Percentiles rank a stretch among this genome's conserved stretches.
Evolutionary conservation across 2,888 invertebrate species (phyloP).

Genomic region (Rapana venosa): DNA sequence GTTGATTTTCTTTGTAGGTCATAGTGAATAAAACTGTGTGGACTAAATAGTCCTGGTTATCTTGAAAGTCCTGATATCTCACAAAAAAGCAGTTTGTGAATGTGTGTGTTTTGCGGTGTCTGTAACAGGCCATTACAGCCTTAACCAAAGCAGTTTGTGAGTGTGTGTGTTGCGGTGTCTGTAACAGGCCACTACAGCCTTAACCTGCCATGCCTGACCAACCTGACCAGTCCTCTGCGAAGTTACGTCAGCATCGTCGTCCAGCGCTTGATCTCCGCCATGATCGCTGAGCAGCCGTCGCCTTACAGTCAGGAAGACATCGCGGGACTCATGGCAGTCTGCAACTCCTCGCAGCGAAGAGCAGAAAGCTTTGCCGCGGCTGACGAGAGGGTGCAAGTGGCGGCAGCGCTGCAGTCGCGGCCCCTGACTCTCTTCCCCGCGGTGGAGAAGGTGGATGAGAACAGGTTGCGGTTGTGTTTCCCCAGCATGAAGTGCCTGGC

Average conservation of each 20-base stretch:
- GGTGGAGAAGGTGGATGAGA: constrained; percentile 61
- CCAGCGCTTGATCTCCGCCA: constrained; percentile 65
- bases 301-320: constrained; percentile 63
- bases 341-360: constrained; percentile 8
- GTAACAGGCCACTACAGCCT: constrained; percentile 60
- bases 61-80: no score
- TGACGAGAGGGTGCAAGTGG: constrained; percentile 57
- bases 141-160: no score
- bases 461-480: constrained; percentile 42
- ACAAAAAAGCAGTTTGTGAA: no score
- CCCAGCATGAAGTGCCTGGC: constrained; percentile 49
- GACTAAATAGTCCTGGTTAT: no score
- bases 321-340: neutral
- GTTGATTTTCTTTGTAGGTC: no score
- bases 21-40: no score
- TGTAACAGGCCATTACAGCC: constrained; percentile 56
- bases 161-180: no score
- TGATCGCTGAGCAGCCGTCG: constrained; percentile 58
- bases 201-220: constrained; percentile 62
- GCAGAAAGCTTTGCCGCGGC: constrained; percentile 14
- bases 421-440: constrained; percentile 65
- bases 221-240: constrained; percentile 69
- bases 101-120: no score
- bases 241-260: constrained; percentile 70
- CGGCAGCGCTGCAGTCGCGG: constrained; percentile 56